Evolutionary conservation across 2,888 invertebrate species (phyloP).

Genomic region (Pyralis farinalis): DNA sequence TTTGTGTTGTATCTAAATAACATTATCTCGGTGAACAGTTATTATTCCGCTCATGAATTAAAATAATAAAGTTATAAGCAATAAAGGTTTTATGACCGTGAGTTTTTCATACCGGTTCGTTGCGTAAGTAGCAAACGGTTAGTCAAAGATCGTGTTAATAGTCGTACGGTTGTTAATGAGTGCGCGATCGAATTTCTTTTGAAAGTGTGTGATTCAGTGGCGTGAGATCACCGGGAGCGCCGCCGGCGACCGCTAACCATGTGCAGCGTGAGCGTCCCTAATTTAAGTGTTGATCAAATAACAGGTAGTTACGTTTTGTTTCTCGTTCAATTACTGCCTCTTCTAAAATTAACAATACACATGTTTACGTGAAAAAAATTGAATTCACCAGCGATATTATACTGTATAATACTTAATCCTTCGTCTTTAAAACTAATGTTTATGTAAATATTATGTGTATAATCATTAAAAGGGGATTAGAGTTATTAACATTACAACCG

Average conservation of each 20-base stretch:
- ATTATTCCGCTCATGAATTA: not conserved
- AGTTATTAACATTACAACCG: too few species aligned
- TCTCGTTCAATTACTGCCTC: too few species aligned
- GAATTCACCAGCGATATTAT: too few species aligned
- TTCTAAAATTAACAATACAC: too few species aligned
- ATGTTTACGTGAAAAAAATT: too few species aligned
- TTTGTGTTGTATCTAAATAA: not conserved
- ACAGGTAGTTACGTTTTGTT: conserved; percentile 46
- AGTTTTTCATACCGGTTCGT: conserved; percentile 23
- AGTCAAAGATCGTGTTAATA: conserved; percentile 48
- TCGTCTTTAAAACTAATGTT: too few species aligned
- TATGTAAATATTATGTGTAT: too few species aligned
- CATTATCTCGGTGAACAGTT: not conserved
- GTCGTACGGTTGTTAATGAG: conserved; percentile 48
- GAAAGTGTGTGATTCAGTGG: conserved; percentile 65
- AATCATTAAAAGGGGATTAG: too few species aligned
- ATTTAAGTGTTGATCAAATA: conserved; percentile 69
- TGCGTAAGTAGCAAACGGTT: conserved; percentile 22
- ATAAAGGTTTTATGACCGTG: conserved; percentile 21
- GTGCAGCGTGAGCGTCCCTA: conserved; percentile 69
- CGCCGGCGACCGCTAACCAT: conserved; percentile 29
- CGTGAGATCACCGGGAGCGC: conserved; percentile 44
- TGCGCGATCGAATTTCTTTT: conserved; percentile 48
- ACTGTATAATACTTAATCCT: too few species aligned
- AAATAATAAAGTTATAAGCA: conserved; percentile 23